phyloP scores from a whole-genome alignment of 1,140 invertebrate genomes.

The Battus philenor region DNA sequence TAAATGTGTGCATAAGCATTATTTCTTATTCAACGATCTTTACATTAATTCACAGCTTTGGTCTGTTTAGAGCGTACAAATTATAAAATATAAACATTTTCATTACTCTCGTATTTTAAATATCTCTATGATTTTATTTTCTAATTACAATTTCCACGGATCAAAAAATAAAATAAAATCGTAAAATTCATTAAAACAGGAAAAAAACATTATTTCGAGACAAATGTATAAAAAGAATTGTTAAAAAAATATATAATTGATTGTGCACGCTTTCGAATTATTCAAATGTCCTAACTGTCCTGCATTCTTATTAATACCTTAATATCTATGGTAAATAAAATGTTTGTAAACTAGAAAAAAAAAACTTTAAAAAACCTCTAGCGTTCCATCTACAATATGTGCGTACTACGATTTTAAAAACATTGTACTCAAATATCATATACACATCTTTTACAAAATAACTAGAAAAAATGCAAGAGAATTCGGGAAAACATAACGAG shows the following conservation, averaged over 20 bases:
- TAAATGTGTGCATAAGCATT: slow-evolving; percentile 34
- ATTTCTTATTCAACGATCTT: slow-evolving; percentile 36
- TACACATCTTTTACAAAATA: slow-evolving; percentile 19
- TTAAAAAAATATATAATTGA: slow-evolving; percentile 10
- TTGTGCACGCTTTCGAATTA: slow-evolving; percentile 33
- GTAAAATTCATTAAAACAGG: slow-evolving; percentile 15
- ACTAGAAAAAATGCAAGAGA: slow-evolving; percentile 36
- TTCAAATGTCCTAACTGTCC: slow-evolving; percentile 34
- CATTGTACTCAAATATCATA: slow-evolving; percentile 29
- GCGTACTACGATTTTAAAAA: slow-evolving; percentile 23
- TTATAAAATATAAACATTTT: slow-evolving; percentile 42
- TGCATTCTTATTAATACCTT: slow-evolving; percentile 33
- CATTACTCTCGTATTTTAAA: slow-evolving; percentile 31
- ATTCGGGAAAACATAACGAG: slow-evolving; percentile 37
- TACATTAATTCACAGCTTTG: slow-evolving; percentile 63
- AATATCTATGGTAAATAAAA: slow-evolving; percentile 37
- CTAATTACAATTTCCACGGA: slow-evolving; percentile 28
- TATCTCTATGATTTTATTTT: slow-evolving; percentile 25
- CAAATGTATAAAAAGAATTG: slow-evolving; percentile 12
- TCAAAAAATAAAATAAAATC: slow-evolving; percentile 10
- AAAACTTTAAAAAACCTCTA: slow-evolving; percentile 29
- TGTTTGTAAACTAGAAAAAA: slow-evolving; percentile 20
- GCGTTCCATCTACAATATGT: slow-evolving; percentile 27
- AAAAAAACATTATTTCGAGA: slow-evolving; percentile 15
- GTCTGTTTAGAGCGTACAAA: slow-evolving; percentile 57